These are phyloP conservation scores for Colinus virginianus DNA, from an alignment of 2,113 vertebrate genomes.

Conservation along the genomic window DNA sequence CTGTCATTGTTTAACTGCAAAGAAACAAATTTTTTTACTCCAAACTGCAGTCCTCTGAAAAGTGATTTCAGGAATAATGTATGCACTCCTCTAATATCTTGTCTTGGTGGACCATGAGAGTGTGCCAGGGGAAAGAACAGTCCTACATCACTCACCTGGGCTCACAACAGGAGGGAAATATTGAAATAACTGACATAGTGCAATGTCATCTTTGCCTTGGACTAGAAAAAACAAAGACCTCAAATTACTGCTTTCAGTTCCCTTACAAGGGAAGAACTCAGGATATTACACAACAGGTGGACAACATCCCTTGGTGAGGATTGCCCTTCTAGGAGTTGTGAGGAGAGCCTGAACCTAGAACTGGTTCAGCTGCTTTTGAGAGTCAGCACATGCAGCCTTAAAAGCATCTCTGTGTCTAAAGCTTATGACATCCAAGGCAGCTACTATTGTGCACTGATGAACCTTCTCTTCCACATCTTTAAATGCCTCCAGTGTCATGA, in stretches of 20 bases:
- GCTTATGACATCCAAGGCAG: not conserved
- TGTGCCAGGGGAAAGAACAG: not conserved
- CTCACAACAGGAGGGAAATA: not conserved
- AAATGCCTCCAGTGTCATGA: not conserved
- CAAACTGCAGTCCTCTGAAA: not conserved
- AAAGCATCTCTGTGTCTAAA: not conserved
- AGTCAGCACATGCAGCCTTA: not conserved
- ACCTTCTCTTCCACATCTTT: not conserved
- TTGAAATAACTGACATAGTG: not conserved
- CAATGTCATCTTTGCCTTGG: not conserved
- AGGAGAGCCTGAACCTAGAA: not conserved
- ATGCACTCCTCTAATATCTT: not conserved
- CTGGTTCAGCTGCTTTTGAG: not conserved
- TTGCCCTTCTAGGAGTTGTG: not conserved
- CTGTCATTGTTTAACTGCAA: not conserved
- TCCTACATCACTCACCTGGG: not conserved
- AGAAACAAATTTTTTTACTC: not conserved
- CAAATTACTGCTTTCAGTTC: not conserved
- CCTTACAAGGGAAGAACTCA: not conserved
- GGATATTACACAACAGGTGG: not conserved
- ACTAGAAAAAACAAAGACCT: not conserved
- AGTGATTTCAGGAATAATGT: not conserved
- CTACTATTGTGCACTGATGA: not conserved
- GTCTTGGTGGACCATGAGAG: not conserved
- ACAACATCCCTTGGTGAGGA: not conserved